Evolutionary conservation across 2,797 vertebrate species (phyloP).

Genomic region (Netta rufina): DNA sequence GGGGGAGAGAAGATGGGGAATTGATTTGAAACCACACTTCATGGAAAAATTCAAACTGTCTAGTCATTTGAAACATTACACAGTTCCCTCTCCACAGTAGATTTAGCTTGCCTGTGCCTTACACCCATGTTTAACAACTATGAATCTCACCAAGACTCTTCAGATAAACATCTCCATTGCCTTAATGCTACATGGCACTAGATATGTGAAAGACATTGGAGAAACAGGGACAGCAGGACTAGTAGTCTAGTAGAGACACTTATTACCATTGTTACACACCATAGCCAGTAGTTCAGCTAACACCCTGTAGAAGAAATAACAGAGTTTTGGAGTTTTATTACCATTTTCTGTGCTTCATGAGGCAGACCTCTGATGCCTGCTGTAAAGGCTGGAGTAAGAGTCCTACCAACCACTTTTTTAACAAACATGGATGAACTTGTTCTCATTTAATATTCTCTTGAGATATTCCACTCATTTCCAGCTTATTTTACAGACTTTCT

Average conservation of each 20-base stretch:
- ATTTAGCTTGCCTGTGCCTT: not conserved
- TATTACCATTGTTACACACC: not conserved
- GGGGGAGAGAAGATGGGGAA: not conserved
- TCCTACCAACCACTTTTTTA: not conserved
- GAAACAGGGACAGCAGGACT: not conserved
- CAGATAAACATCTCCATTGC: not conserved
- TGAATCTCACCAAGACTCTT: not conserved
- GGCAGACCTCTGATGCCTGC: not conserved
- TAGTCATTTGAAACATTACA: not conserved
- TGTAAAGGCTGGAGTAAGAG: not conserved
- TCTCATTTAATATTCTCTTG: not conserved
- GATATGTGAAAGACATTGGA: fast-evolving
- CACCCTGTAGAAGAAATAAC: not conserved
- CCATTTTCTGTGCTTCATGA: not conserved
- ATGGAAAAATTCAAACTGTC: not conserved
- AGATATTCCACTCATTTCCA: not conserved
- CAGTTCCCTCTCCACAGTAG: not conserved
- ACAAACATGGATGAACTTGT: not conserved
- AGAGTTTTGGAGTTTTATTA: not conserved
- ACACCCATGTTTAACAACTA: not conserved
- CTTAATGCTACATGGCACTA: not conserved
- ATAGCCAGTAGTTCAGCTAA: not conserved
- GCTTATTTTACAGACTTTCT: not conserved
- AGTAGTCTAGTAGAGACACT: not conserved
- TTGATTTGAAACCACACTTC: not conserved